phyloP scores from a whole-genome alignment of 2,113 vertebrate genomes.

The Amazona vittata region DNA sequence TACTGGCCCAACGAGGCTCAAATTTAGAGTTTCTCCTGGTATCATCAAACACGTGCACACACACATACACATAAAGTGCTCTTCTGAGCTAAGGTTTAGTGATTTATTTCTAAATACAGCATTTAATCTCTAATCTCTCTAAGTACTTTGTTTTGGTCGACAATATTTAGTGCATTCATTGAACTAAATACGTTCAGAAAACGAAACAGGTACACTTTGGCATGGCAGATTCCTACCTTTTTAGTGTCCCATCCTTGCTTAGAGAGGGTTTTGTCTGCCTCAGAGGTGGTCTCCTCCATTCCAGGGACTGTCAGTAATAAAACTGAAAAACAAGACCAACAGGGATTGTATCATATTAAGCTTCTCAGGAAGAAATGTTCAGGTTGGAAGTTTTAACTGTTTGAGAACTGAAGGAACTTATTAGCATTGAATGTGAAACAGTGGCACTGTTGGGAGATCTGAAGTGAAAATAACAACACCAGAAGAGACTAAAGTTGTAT shows the following conservation, averaged over 20 bases:
- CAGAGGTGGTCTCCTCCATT: constrained; percentile 84
- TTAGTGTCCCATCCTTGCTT: constrained; percentile 92
- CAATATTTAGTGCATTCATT: not conserved
- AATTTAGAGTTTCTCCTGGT: not conserved
- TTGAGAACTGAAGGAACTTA: not conserved
- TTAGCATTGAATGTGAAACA: not conserved
- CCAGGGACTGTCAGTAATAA: constrained; percentile 91
- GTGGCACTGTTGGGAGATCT: not conserved
- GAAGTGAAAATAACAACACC: not conserved
- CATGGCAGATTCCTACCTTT: constrained; percentile 76
- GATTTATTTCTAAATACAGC: not conserved
- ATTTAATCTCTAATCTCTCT: not conserved
- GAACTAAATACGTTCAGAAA: not conserved
- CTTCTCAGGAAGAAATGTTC: not conserved
- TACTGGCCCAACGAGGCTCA: not conserved
- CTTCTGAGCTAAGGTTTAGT: not conserved
- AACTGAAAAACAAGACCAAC: constrained; percentile 66
- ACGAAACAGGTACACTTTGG: fast-evolving
- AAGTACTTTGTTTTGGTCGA: not conserved
- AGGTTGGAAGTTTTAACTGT: not conserved
- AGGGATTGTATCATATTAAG: not conserved
- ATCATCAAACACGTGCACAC: not conserved
- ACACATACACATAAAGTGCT: not conserved
- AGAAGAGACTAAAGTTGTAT: not conserved
- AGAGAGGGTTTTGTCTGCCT: constrained; percentile 81